Conservation (phyloP, 2,797 vertebrate species). For the Vultur gryphus region DNA sequence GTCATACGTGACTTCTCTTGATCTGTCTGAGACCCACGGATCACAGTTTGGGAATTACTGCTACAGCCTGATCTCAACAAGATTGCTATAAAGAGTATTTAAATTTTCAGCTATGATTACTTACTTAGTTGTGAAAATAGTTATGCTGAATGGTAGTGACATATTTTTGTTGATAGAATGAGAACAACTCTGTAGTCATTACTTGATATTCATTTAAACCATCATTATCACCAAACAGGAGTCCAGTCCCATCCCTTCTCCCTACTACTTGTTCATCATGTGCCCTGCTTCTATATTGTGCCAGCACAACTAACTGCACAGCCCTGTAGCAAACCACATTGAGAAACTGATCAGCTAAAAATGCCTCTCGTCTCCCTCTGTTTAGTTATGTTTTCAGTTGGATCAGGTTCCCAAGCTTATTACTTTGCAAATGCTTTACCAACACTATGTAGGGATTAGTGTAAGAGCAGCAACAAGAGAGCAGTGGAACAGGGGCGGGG, state of each 20-base stretch:
- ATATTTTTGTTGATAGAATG: background rate
- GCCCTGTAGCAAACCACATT: background rate
- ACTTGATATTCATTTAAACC: background rate
- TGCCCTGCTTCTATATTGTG: background rate
- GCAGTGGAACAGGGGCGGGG: rapidly evolving
- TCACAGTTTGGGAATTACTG: background rate
- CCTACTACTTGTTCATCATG: background rate
- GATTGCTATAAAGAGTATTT: background rate
- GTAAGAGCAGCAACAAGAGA: background rate
- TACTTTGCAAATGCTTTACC: background rate
- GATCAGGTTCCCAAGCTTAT: background rate
- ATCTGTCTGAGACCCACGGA: background rate
- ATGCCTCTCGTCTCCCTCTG: rapidly evolving
- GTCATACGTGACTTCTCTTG: background rate
- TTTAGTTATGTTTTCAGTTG: background rate
- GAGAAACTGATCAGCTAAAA: background rate
- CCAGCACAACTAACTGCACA: background rate
- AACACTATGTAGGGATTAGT: background rate
- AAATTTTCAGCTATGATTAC: background rate
- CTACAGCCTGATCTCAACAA: background rate
- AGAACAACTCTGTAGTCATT: background rate
- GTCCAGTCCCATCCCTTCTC: background rate
- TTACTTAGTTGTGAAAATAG: background rate
- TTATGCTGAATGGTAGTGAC: background rate
- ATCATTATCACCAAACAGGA: background rate